A percentile compares a stretch with the other conserved stretches of the same genome.
Evolutionary conservation across 2,888 invertebrate genomes (phyloP).

Genomic region (Azorinus chamasolen): DNA sequence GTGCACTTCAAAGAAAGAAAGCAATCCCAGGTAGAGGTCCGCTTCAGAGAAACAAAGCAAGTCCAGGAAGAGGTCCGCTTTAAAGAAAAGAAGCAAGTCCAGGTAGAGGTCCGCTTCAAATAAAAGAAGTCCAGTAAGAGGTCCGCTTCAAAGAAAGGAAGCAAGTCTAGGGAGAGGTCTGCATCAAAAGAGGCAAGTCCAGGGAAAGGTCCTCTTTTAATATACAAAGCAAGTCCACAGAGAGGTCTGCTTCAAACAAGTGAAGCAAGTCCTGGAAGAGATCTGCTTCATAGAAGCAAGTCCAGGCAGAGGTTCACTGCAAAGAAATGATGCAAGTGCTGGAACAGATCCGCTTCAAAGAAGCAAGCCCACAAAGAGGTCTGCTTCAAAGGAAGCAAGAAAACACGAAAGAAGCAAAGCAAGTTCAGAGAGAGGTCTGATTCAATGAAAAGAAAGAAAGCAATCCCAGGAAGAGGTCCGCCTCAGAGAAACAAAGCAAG

Average conservation of each 20-base stretch:
- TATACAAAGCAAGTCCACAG: slow-evolving; percentile 28
- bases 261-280: slow-evolving; percentile 25
- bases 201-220: slow-evolving; percentile 26
- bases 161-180: slow-evolving; percentile 43
- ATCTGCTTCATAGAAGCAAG: slow-evolving; percentile 27
- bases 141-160: slow-evolving; percentile 42
- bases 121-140: no score
- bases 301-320: slow-evolving; percentile 41
- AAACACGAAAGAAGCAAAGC: slow-evolving; percentile 22
- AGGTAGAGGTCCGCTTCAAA: no score
- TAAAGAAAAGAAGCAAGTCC: no score
- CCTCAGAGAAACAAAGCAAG: slow-evolving; percentile 6
- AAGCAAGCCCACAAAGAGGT: slow-evolving; percentile 41
- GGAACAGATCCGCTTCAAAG: slow-evolving; percentile 25
- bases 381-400: slow-evolving; percentile 39
- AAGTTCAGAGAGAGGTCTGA: slow-evolving; percentile 27
- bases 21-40: slow-evolving; percentile 29
- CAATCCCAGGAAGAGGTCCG: slow-evolving; percentile 29
- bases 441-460: slow-evolving; percentile 33
- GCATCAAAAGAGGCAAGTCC: slow-evolving; percentile 36
- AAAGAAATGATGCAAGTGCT: slow-evolving; percentile 37
- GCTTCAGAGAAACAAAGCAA: slow-evolving; percentile 40
- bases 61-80: no score
- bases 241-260: slow-evolving; percentile 18
- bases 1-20: slow-evolving; percentile 19